Conservation (phyloP, 2,113 vertebrate species). For the Lethenteron reissneri region DNA sequence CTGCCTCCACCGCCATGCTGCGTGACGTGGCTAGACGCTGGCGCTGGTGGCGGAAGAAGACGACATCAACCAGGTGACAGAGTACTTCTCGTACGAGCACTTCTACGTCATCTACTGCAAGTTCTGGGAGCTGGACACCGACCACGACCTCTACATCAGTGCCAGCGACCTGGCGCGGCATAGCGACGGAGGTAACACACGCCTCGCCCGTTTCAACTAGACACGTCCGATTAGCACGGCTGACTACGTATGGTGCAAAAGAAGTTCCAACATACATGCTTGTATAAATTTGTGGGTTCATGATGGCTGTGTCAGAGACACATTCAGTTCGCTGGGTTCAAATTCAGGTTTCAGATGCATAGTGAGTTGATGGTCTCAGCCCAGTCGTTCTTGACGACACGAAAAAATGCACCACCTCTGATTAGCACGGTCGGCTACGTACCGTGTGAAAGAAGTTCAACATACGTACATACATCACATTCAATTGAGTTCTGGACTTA, state of each 20-base stretch:
- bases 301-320: not conserved
- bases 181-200: slow-evolving; percentile 50
- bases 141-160: slow-evolving; percentile 78
- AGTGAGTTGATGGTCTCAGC: not conserved
- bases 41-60: slow-evolving; percentile 59
- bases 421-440: too few relatives aligned
- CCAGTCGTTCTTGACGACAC: too few relatives aligned
- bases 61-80: slow-evolving; percentile 77
- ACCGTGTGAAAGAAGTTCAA: too few relatives aligned
- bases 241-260: slow-evolving; percentile 5
- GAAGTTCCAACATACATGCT: slow-evolving; percentile 8
- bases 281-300: slow-evolving; percentile 1
- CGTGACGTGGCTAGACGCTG: slow-evolving; percentile 32
- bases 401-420: too few relatives aligned
- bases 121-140: slow-evolving; percentile 88
- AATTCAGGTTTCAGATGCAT: not conserved
- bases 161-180: slow-evolving; percentile 58
- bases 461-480: too few relatives aligned
- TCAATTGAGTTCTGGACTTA: too few relatives aligned
- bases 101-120: slow-evolving; percentile 97
- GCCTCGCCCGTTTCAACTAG: slow-evolving; percentile 10
- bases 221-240: slow-evolving; percentile 7
- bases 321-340: not conserved
- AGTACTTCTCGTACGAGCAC: slow-evolving; percentile 89
- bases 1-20: not conserved